Percentiles rank a stretch among this genome's conserved stretches.
phyloP scores from a whole-genome alignment of 2,797 vertebrate species.

The Cheracebus regulus region DNA sequence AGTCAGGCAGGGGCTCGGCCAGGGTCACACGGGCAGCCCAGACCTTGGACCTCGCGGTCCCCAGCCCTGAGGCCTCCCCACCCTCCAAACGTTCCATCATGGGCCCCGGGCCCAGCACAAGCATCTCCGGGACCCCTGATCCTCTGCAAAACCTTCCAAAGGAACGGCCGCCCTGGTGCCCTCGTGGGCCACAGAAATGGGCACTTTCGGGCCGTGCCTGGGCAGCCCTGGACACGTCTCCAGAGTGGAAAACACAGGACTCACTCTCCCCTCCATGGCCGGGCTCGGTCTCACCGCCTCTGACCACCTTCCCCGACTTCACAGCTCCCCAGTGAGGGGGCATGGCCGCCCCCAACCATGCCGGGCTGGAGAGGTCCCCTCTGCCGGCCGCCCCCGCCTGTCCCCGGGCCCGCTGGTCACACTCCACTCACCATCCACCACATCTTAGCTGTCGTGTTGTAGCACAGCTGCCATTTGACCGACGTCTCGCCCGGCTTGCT shows the following conservation, averaged over 20 bases:
- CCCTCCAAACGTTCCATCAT: accelerated
- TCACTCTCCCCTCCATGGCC: no score
- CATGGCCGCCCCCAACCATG: accelerated
- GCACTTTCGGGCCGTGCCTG: accelerated
- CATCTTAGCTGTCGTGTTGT: constrained; percentile 90
- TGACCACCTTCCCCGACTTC: no score
- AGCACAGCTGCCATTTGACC: constrained; percentile 94
- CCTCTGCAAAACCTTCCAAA: background rate
- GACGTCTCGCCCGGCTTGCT: constrained; percentile 71
- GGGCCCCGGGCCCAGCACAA: background rate
- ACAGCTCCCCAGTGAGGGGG: background rate
- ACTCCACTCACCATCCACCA: constrained; percentile 96
- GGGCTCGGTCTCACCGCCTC: background rate
- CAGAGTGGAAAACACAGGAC: background rate
- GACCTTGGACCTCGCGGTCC: accelerated
- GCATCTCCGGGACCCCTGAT: background rate
- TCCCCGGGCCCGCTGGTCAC: accelerated
- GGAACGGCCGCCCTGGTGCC: background rate
- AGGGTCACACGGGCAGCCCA: background rate
- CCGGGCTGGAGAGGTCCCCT: background rate
- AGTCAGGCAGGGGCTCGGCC: accelerated
- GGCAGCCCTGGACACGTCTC: accelerated
- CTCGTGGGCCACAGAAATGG: background rate
- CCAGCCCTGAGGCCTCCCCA: background rate
- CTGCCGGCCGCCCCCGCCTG: no score